Conservation (phyloP, 2,888 invertebrate species). For the Mesorhabditis spiculigera region DNA sequence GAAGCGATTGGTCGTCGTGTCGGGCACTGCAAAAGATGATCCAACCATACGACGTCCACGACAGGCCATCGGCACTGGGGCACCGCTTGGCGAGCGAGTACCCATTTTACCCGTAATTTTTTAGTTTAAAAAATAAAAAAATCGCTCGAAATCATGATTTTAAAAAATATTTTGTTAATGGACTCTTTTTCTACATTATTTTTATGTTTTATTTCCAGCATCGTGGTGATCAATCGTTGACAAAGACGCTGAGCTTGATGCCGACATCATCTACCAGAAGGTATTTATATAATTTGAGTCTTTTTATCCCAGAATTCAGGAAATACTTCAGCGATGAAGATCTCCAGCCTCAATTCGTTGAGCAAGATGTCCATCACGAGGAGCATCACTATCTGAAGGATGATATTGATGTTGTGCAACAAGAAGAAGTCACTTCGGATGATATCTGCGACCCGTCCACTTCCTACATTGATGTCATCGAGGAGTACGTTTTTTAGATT, state of each 20-base stretch:
- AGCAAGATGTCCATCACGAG: background rate
- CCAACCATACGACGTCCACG: background rate
- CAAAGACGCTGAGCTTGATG: background rate
- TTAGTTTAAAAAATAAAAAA: too few species aligned
- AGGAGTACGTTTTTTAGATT: background rate
- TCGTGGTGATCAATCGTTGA: background rate
- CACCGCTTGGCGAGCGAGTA: background rate
- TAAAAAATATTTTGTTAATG: background rate
- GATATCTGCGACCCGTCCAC: background rate
- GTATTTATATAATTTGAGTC: background rate
- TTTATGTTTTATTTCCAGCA: background rate
- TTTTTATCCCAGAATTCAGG: background rate
- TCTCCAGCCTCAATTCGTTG: background rate
- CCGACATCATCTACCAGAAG: background rate
- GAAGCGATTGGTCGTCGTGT: background rate
- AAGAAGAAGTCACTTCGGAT: background rate
- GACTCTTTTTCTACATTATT: background rate
- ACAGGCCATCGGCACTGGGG: background rate
- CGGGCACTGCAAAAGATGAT: background rate
- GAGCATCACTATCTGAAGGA: background rate
- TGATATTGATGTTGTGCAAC: background rate
- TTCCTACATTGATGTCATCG: background rate
- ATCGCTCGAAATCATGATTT: background rate
- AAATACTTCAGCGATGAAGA: constrained; percentile 4
- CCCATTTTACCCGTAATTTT: too few species aligned